Conservation (phyloP, 2,888 invertebrate genomes). For the Polia nebulosa region DNA sequence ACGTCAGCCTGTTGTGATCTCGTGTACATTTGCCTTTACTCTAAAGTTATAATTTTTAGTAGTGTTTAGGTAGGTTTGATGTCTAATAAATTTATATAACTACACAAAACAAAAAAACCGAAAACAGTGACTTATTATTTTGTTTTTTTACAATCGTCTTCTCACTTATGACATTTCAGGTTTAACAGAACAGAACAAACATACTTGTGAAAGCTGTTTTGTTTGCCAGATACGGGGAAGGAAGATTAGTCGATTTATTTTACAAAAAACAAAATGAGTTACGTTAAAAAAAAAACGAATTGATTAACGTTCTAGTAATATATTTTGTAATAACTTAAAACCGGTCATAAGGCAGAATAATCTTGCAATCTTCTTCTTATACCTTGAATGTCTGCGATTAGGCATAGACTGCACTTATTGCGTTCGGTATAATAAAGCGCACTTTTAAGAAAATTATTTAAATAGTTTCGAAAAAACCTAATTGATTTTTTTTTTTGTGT, state of each 20-base stretch:
- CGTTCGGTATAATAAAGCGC: not conserved
- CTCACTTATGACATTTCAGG: not conserved
- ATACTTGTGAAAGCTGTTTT: constrained; percentile 1
- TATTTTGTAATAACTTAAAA: no score
- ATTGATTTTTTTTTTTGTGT: no score
- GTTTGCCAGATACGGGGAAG: not conserved
- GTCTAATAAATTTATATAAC: not conserved
- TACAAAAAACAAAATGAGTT: not conserved
- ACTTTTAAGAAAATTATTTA: not conserved
- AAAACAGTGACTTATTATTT: no score
- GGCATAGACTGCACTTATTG: not conserved
- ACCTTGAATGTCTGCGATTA: not conserved
- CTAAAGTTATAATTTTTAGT: not conserved
- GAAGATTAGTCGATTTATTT: constrained; percentile 14
- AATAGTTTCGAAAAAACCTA: not conserved
- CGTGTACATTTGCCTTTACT: not conserved
- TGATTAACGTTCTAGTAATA: no score
- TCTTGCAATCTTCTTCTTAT: no score
- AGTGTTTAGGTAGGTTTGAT: not conserved
- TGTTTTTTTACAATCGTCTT: not conserved
- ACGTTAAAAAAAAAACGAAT: no score
- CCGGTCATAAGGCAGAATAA: no score
- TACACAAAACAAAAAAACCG: no score
- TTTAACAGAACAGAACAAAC: not conserved
- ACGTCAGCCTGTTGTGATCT: not conserved